Evolutionary conservation across 2,113 vertebrate species (phyloP).

Genomic region (Meleagris gallopavo): DNA sequence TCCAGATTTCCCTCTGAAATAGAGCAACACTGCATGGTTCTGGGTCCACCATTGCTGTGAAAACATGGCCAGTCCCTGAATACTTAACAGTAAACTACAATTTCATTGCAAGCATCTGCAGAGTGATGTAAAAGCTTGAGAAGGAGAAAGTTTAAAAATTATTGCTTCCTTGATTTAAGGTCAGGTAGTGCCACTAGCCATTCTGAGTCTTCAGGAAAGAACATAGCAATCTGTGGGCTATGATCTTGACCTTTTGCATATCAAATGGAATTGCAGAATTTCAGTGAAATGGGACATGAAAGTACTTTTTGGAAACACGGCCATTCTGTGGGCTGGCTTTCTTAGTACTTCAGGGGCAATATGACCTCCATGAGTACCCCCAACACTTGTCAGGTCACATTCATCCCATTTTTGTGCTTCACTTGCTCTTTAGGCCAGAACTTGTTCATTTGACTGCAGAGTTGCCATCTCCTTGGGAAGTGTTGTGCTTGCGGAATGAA

Average conservation of each 20-base stretch:
- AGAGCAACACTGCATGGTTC: background rate
- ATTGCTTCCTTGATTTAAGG: background rate
- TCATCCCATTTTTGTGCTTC: background rate
- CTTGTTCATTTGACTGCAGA: background rate
- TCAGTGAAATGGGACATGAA: background rate
- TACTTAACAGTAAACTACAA: background rate
- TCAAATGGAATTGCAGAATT: background rate
- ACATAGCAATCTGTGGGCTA: background rate
- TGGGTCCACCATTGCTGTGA: background rate
- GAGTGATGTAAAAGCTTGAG: background rate
- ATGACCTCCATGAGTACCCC: background rate
- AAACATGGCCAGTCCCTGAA: background rate
- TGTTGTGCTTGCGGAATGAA: background rate
- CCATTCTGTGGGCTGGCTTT: background rate
- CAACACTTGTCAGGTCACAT: background rate
- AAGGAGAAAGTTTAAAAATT: background rate
- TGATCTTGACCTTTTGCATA: background rate
- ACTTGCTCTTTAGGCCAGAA: background rate
- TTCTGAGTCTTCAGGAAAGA: background rate
- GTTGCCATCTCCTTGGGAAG: rapidly evolving
- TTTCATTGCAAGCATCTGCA: background rate
- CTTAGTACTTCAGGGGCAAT: background rate
- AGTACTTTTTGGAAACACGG: background rate
- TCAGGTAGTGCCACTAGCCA: rapidly evolving
- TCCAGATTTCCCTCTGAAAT: background rate